Conservation (phyloP, 2,888 invertebrate species). For the Polydrusus tereticollis region DNA sequence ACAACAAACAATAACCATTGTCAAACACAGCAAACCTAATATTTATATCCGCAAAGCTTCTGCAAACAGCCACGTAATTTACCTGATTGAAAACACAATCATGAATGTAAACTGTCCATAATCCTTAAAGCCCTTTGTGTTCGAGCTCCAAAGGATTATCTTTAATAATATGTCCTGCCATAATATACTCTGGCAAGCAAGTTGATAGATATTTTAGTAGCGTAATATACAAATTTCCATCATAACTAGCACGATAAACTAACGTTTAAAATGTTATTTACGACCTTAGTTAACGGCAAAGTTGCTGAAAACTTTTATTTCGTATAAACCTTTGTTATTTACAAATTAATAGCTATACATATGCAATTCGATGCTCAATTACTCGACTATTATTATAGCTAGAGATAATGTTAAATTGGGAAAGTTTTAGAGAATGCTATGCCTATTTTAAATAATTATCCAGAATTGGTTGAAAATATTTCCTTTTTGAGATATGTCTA, state of each 20-base stretch:
- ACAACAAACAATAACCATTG: constrained; percentile 1
- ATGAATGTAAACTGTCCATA: constrained; percentile 34
- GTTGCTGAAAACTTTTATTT: no score
- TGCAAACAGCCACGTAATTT: constrained; percentile 31
- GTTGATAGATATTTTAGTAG: background rate
- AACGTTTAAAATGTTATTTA: no score
- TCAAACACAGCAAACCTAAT: background rate
- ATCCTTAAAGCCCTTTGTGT: constrained; percentile 31
- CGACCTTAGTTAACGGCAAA: no score
- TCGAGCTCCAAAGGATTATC: constrained; percentile 11
- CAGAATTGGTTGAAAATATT: no score
- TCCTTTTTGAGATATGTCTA: no score
- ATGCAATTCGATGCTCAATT: no score
- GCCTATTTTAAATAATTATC: no score
- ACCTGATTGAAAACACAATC: constrained; percentile 40
- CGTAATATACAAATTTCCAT: background rate
- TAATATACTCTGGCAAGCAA: background rate
- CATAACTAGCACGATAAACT: background rate
- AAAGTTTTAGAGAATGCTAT: no score
- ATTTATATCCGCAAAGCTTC: constrained; percentile 3
- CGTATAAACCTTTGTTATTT: no score
- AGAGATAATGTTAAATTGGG: no score
- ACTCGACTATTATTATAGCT: no score
- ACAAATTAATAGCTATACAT: no score
- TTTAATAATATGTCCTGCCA: constrained; percentile 21